phyloP scores from a whole-genome alignment of 30 jellyfish, hydroid and myxozoan genomes.

The Phacellophora camtschatica region DNA sequence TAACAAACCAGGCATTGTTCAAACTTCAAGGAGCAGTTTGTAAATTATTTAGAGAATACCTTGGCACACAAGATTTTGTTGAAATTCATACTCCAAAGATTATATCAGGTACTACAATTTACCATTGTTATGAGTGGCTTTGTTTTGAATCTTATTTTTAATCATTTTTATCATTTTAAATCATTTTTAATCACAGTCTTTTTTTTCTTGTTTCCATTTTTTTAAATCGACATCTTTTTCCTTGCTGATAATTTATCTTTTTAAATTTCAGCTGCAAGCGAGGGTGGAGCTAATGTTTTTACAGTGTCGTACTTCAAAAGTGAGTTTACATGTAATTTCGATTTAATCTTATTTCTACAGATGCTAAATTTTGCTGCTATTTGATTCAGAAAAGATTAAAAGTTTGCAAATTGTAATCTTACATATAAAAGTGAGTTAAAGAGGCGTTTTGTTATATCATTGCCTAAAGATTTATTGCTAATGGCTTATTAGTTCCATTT shows the following conservation, averaged over 20 bases:
- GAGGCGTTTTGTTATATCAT: no score
- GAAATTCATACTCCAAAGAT: conserved; percentile 99
- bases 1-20: conserved; percentile 97
- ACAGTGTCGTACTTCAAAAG: conserved; percentile 93
- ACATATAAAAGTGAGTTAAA: no score
- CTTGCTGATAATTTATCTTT: not conserved
- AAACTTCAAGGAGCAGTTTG: conserved; percentile 98
- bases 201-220: no score
- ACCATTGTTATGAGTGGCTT: no score
- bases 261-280: conserved; percentile 94
- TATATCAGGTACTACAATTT: conserved; percentile 70
- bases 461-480: no score
- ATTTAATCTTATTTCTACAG: no score
- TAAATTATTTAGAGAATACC: conserved; percentile 86
- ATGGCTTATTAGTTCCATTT: no score
- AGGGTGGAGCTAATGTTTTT: conserved; percentile 99
- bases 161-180: no score
- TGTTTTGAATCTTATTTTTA: no score
- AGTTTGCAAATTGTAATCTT: no score
- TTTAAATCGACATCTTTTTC: no score
- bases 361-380: not conserved
- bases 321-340: not conserved
- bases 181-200: no score
- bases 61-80: conserved; percentile 90
- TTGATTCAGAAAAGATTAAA: not conserved